Evolutionary conservation across 2,113 vertebrate genomes (phyloP), one percentile per base, ranked within the genome.

Genomic region (Rattus norvegicus): DNA sequence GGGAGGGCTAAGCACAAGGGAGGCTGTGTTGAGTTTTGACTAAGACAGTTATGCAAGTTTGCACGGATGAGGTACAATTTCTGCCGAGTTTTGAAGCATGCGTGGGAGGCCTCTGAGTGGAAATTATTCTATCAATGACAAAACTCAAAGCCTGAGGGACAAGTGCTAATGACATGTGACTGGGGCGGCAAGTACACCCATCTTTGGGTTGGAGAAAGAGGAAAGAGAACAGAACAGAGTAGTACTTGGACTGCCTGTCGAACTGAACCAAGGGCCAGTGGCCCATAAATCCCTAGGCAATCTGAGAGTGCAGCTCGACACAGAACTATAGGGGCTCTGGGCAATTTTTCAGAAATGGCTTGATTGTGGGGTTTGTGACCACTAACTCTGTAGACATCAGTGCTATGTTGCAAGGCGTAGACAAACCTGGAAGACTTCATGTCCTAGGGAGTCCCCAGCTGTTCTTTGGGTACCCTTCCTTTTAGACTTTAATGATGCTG

Each of bases 61-160:
- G 11, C 49, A 26, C 47, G 61, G 43, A 97, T 70, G 63, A 88
- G 39, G 88, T 80, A 4, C 90, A 43, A 86, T 88, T 56, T 87
- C 94, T 89, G 59, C 76, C 26, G 61, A 52, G 63, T 87, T 96
- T 94, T 88, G 59, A 90, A 52, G 24, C 49, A 43, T 79, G 88
- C 80, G 85, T 75, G 80, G 88, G 92, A 83, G 73, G 91, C 36
- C 70, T 95, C n/a, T 65, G 83, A 49, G 70, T 84, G 61, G 47
- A 87, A 70, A 54, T 84, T 79, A 70, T 69, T 83, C 54, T 52
- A 43, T 56, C 28, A 22, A 70, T 87, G 75, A 92, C 52, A 89
- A 90, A 28, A 73, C 36, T 49, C n/a, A 89, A 65, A 86, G 43
- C 52, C 17, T 52, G 43, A 22, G 47, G 84, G 56, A 39, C 69